Percentiles rank a stretch among this genome's conserved stretches.
Conservation (phyloP, 2,888 invertebrate species). For the Epistrophe grossulariae region DNA sequence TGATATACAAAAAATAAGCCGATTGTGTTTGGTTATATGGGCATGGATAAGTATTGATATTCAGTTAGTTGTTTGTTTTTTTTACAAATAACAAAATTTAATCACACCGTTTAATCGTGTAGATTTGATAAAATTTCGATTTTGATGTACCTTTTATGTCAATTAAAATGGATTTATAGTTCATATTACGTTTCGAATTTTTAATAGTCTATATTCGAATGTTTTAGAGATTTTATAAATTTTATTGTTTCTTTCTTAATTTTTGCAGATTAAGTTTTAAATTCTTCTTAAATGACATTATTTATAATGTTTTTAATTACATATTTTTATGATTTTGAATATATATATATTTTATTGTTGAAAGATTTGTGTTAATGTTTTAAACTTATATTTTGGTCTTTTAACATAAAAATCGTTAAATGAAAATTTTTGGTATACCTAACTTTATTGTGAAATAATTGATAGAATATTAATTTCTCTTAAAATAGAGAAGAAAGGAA, state of each 20-base stretch:
- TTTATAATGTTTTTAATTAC: too few relatives aligned
- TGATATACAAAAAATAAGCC: background rate
- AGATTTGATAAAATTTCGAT: background rate
- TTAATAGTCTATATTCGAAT: background rate
- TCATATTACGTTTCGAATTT: background rate
- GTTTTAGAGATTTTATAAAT: background rate
- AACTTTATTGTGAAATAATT: too few relatives aligned
- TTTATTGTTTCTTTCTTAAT: background rate
- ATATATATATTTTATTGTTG: too few relatives aligned
- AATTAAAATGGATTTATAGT: constrained; percentile 5
- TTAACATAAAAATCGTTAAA: too few relatives aligned
- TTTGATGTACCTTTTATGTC: background rate
- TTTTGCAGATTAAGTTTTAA: background rate
- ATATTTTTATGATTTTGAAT: too few relatives aligned
- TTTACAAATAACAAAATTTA: background rate
- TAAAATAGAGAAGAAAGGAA: too few relatives aligned
- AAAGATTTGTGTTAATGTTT: too few relatives aligned
- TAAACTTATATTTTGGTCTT: too few relatives aligned
- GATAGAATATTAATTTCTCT: too few relatives aligned
- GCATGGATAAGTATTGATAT: too few relatives aligned
- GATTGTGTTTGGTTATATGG: background rate
- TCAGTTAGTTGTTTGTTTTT: background rate
- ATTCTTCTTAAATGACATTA: background rate
- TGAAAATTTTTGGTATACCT: too few relatives aligned
- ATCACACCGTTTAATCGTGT: background rate